Base-by-base conservation (phyloP, 2,888 invertebrate species). In the Agrochola macilenta region DNA sequence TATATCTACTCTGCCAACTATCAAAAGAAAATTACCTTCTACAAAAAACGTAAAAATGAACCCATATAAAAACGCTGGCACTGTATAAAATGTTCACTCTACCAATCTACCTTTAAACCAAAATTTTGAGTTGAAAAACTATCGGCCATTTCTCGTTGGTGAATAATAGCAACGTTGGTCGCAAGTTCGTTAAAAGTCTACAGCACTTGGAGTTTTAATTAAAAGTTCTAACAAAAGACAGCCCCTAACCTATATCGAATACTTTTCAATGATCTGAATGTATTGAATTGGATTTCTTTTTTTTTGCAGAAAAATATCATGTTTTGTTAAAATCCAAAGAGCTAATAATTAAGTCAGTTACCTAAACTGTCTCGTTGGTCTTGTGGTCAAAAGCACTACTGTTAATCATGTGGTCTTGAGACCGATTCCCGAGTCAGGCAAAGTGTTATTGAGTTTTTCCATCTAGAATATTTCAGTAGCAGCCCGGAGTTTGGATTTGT, bases 191-290 rank as follows among this genome's bases (percentile, higher is more conserved):
- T 91, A 87, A 82, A 84, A 88, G 85, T 90, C 87, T 54, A 74
- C 69, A 73, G 80, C 82, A 84, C 76, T 89, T 85, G 76, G 74
- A 85, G 79, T 86, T 90, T 90, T 91, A 92, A 92, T 92, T 91
- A 91, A 92, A 92, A 91, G 82, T 90, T 90, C 79, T 76, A 49
- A 88, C 83, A 88, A 88, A 88, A 89, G 89, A 88, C 86, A 81
- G 64, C 69, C 69, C 54, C 74, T 79, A 73, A 84, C 81, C 80
- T 81, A 83, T 74, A 87, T 86, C 74, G 74, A 82, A 85, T 78
- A 84, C 60, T 87, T 82, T 84, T 84, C 54, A 68, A 69, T 66
- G 64, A 60, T n/a, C 49, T 30, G 9, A 52, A 73, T n/a, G 64
- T 79, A 80, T 79, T n/a, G 74, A 64, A 71, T 70, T 66, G 71